Evolutionary conservation across 1,140 invertebrate species (phyloP).

Genomic region (Anastrepha obliqua): DNA sequence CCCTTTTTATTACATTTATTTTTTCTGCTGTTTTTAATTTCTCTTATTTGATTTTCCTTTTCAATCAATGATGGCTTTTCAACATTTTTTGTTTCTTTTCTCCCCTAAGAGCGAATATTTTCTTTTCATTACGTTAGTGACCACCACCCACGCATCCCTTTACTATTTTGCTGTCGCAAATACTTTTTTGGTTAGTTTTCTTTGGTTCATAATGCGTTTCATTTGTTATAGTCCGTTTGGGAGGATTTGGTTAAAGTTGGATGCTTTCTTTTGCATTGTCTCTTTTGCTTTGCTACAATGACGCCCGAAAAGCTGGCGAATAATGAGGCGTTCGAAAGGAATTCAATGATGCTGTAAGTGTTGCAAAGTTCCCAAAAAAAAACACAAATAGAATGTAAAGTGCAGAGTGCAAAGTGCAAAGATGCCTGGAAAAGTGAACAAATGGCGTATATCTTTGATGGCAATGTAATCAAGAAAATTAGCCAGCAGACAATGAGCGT

Average conservation of each 20-base stretch:
- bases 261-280: not conserved
- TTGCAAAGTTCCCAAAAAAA: no score
- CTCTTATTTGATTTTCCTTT: conserved; percentile 4
- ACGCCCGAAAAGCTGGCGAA: not conserved
- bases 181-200: not conserved
- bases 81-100: not conserved
- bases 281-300: not conserved
- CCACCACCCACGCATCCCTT: not conserved
- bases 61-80: not conserved
- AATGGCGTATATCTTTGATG: not conserved
- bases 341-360: no score
- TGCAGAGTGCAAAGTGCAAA: not conserved
- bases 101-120: not conserved
- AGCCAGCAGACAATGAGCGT: not conserved
- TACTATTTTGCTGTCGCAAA: not conserved
- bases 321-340: not conserved
- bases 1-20: not conserved
- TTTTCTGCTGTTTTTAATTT: not conserved
- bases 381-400: not conserved
- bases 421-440: not conserved
- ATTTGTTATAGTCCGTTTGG: not conserved
- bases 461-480: conserved; percentile 31
- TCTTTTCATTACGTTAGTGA: conserved; percentile 8
- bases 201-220: not conserved
- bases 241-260: not conserved